Evolutionary conservation across 1,140 invertebrate species (phyloP), one percentile per base, ranked within the genome.

Genomic region (Micrasema longulum): DNA sequence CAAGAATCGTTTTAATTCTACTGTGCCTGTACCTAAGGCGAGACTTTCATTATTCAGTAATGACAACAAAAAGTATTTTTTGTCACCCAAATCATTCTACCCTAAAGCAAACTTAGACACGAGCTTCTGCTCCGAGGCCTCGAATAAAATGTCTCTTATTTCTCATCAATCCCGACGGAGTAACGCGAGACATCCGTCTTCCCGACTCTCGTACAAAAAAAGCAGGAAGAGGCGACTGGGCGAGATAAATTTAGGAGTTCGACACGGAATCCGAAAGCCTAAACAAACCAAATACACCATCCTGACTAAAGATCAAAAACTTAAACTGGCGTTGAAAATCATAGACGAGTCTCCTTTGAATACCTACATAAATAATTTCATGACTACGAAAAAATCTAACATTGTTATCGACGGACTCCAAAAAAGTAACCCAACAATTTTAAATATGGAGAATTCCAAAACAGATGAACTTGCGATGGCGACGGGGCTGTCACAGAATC

Each of bases 221-320:
- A 81, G 14, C n/a, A 38, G 81, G 52, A 31, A 31, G 9, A 76
- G 79, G 5, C 81, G 77, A 53, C 78, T 82, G 23, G 87, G 87
- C 0, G 81, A 87, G 73, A 88, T 89, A 26, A 89, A 89, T 74
- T 79, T 82, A 64, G 87, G 87, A 1, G 87, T 88, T 0, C 79
- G 80, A 71, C 87, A 88, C 75, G 85, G 81, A 64, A 87, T 88
- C 23, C 79, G 81, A 26, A 88, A 87, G 77, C 86, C 86, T 0
- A 88, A 87, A 80, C 72, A 77, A n/a, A 79, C 79, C 75, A 83
- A 83, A 67, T 65, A 23, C 38, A 43, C 36, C 2, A 57, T 57
- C 10, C 10, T 57, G 18, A 57, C 53, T 16, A 57, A 69, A 52
- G n/a, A 45, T 23, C 20, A 23, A 55, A 12, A 76, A 76, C 68